Conservation (phyloP, 2,113 vertebrate genomes). For the Xenus cinereus region DNA sequence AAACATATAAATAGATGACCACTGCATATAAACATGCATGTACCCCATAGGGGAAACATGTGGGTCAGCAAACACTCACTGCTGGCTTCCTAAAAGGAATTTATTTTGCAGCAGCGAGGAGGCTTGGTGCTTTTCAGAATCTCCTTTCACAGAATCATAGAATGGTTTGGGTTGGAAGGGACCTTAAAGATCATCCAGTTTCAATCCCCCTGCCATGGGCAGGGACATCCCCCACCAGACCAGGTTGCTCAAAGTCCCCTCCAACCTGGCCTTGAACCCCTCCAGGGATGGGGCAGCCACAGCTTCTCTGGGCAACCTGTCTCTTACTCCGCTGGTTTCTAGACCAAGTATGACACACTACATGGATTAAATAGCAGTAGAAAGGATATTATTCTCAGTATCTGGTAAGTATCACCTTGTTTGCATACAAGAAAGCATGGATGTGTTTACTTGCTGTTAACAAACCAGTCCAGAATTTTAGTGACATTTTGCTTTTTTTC, state of each 20-base stretch:
- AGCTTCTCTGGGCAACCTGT: background rate
- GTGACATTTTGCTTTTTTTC: background rate
- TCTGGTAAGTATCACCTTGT: background rate
- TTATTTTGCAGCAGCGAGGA: background rate
- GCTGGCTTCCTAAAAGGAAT: background rate
- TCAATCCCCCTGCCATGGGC: no score
- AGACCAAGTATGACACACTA: background rate
- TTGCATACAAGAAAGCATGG: background rate
- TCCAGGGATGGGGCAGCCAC: no score
- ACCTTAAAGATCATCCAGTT: no score
- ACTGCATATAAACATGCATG: accelerated
- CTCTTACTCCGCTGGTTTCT: background rate
- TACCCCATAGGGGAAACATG: accelerated
- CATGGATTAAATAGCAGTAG: background rate
- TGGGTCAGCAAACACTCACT: background rate
- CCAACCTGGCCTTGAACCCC: no score
- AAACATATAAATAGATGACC: background rate
- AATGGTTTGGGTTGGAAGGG: no score
- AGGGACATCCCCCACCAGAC: no score
- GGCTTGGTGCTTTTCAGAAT: background rate
- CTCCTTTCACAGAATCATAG: background rate
- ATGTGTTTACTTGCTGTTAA: background rate
- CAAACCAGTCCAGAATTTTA: background rate
- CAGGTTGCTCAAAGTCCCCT: no score
- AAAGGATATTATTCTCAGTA: background rate